Base-by-base conservation (phyloP, 2,888 invertebrate species). In the Lasioglossum villosulum region DNA sequence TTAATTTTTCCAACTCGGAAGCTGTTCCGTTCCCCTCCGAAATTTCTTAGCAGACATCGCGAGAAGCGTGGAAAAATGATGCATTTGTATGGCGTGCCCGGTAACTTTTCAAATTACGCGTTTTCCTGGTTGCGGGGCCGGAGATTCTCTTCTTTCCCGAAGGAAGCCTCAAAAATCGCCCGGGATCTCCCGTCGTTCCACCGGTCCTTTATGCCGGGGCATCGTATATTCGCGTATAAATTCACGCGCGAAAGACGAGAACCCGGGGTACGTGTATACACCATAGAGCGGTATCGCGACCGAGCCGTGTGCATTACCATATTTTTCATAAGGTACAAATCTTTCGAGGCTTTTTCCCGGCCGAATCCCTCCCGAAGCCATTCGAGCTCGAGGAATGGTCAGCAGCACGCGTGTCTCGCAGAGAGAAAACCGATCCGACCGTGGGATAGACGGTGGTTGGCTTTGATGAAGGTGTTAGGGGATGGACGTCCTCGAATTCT, bases 291-390 rank as follows among this genome's bases (percentile, higher is more conserved):
- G 77, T 89, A 88, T 88, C 82, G 88, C 86, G 78, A 30, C 56
- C 59, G 78, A 48, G 27, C 66, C 74, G 75, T 75, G 82, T 80
- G 82, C 80, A 90, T 90, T 90, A 90, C 89, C 90, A 90, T 90
- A 90, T 90, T 90, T 90, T 86, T 90, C 90, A 91, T 91, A 92
- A 89, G 89, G 88, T 90, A 91, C 91, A 91, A 90, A 90, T 90
- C 90, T 90, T 89, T 86, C 82, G 75, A 80, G 83, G 90, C 84
- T 87, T 86, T 83, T 68, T 76, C 39, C n/a, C 72, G 78, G 75
- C 82, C 71, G 84, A 86, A 91, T 88, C 91, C 83, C 82, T 59
- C 66, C 30, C 71, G 74, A 52, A 52, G 84, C 83, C 78, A 87
- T 91, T 87, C 85, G 83, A 82, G 79, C 27, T 12, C 78, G 80